Conservation (phyloP, 2,888 invertebrate genomes). For the Lutraria lutraria region DNA sequence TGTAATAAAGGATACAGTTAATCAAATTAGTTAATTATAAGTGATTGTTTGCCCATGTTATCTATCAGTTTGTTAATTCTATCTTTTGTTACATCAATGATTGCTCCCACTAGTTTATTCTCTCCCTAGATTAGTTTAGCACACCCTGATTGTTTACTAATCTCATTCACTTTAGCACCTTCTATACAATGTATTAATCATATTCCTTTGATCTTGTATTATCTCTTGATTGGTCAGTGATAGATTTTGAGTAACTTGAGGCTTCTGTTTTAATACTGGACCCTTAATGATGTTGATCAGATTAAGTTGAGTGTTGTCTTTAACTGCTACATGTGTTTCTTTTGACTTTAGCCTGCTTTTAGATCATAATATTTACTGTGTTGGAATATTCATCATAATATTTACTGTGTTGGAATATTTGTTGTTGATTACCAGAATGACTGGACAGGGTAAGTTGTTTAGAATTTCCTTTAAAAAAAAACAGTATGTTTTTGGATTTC, state of each 20-base stretch:
- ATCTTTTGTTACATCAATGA: constrained; percentile 23
- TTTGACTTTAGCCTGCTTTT: background rate
- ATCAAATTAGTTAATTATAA: background rate
- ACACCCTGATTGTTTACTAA: constrained; percentile 26
- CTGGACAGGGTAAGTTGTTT: background rate
- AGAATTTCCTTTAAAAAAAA: background rate
- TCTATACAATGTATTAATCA: background rate
- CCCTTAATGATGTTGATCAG: background rate
- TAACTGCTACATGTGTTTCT: background rate
- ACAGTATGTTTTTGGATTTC: background rate
- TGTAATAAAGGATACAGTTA: constrained; percentile 13
- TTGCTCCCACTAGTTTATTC: constrained; percentile 24
- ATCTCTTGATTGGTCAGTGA: constrained; percentile 29
- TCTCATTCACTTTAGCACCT: constrained; percentile 2
- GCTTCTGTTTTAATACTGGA: background rate
- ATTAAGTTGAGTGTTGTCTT: background rate
- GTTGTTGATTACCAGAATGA: background rate
- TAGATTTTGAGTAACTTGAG: constrained; percentile 34
- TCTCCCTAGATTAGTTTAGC: constrained; percentile 10
- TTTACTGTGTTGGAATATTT: background rate
- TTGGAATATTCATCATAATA: background rate
- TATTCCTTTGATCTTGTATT: constrained; percentile 37
- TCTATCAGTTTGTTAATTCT: background rate
- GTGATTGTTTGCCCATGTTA: background rate
- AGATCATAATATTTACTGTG: background rate